phyloP scores from a whole-genome alignment of 2,113 vertebrate genomes.

The Irena cyanogastra region DNA sequence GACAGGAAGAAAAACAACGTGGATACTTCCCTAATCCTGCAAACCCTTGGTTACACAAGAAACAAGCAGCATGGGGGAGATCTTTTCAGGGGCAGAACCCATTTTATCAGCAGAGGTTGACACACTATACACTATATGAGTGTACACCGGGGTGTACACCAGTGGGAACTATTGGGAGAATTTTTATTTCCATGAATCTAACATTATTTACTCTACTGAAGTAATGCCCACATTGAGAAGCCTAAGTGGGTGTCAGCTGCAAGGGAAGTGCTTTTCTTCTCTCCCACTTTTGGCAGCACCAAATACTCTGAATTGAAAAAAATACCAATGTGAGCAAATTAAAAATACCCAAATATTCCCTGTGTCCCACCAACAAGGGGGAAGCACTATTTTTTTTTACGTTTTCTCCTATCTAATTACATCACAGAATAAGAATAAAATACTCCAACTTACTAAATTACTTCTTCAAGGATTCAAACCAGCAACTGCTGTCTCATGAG shows the following conservation, averaged over 20 bases:
- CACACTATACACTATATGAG: background rate
- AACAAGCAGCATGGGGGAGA: background rate
- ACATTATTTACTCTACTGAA: background rate
- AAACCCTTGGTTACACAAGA: background rate
- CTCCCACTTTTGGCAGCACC: background rate
- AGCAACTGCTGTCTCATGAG: background rate
- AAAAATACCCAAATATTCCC: background rate
- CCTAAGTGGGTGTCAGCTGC: background rate
- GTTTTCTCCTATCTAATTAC: background rate
- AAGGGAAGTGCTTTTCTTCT: background rate
- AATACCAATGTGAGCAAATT: background rate
- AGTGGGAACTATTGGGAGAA: background rate
- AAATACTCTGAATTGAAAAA: background rate
- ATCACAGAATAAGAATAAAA: background rate
- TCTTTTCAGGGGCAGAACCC: background rate
- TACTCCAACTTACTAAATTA: background rate
- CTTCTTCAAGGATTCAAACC: background rate
- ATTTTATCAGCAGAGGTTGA: background rate
- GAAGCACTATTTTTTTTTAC: background rate
- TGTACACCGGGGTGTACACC: rapidly evolving
- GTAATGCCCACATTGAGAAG: background rate
- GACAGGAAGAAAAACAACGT: background rate
- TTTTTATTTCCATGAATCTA: background rate
- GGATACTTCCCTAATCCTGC: background rate
- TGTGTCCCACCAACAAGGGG: background rate